Base-by-base conservation (phyloP, 2,888 invertebrate species). In the Drosophila koepferae region DNA sequence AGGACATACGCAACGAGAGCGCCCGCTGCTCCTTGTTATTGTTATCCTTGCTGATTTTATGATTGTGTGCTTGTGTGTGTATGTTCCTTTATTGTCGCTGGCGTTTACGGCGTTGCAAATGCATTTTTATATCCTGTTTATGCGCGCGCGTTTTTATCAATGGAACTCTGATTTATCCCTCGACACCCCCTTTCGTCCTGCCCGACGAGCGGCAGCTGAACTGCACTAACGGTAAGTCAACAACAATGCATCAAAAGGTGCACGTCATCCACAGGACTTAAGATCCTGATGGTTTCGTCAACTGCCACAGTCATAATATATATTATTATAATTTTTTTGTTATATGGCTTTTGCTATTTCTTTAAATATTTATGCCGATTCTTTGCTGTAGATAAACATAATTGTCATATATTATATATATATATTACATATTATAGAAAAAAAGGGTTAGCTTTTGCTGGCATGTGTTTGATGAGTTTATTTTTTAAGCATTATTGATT, bases 61-160 rank as follows among this genome's bases (percentile, higher is more conserved):
- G 81, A 89, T 81, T 83, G 73, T 77, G 56, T 63, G 64, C 56
- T 48, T 60, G 54, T 68, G 68, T 34, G 34, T 70, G n/a, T 41
- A 43, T 40, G 51, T 59, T 41, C 63, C 64, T 61, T 70, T 63
- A 49, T 72, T 80, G 79, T 75, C 63, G 75, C 64, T 73, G 72
- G 64, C 80, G 74, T 85, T 80, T 77, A 77, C 67, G 74, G 72
- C 89, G 70, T 77, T 90, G 80, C 74, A 82, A 89, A 89, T 86
- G 87, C 87, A 90, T 84, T 90, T 87, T 80, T 83, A 86, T 87
- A 86, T 88, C 90, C 90, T 90, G 89, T 89, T 85, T 90, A 86
- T 89, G 77, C 74, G 77, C 77, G 74, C 79, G 71, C 68, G 72
- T 65, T 79, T 78, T 71, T 72, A 85, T 85, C 72, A 89, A 86